A percentile compares a stretch with the other conserved stretches of the same genome.
Conservation (phyloP, 2,797 vertebrate genomes). For the Ptychadena robeensis region DNA sequence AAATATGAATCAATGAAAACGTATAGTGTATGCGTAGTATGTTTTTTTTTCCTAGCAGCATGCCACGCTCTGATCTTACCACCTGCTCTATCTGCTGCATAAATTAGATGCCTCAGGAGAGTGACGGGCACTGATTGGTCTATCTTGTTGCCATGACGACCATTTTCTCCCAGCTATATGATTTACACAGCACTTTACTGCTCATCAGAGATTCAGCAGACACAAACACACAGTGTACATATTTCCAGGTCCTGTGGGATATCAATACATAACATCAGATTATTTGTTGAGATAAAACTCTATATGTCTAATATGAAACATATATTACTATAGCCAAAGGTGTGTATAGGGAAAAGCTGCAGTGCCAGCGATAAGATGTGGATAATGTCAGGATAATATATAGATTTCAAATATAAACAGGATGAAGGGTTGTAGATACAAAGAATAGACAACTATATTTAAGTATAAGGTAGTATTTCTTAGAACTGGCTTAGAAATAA, state of each 20-base stretch:
- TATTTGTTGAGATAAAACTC: constrained; percentile 67
- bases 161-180: constrained; percentile 72
- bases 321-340: neutral
- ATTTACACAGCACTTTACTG: constrained; percentile 72
- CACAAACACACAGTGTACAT: constrained; percentile 59
- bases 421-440: neutral
- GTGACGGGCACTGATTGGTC: constrained; percentile 61
- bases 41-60: constrained; percentile 66
- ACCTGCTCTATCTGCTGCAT: constrained; percentile 79
- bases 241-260: constrained; percentile 63
- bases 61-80: constrained; percentile 76
- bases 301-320: constrained; percentile 66
- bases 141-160: constrained; percentile 56
- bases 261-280: constrained; percentile 67
- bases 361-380: neutral
- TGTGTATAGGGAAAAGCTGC: neutral
- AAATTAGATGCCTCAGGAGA: constrained; percentile 81
- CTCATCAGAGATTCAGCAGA: constrained; percentile 70
- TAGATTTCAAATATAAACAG: neutral
- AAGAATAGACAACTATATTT: neutral
- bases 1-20: neutral
- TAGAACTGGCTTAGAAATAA: neutral
- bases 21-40: neutral
- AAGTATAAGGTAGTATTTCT: neutral
- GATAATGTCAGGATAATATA: neutral